phyloP scores from a whole-genome alignment of 1,140 invertebrate genomes.

The Pemphigus obesinymphae region DNA sequence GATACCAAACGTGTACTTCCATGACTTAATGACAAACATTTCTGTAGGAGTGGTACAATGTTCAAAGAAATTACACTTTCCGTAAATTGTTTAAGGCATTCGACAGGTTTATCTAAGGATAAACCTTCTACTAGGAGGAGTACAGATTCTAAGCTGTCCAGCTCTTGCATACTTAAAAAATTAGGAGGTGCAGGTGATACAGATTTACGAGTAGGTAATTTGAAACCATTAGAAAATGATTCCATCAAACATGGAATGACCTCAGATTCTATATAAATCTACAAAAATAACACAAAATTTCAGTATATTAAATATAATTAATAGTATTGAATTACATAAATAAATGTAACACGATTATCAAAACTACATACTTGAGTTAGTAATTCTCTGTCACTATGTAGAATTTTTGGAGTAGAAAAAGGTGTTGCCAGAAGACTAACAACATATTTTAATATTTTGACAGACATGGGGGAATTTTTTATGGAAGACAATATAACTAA shows the following conservation, averaged over 20 bases:
- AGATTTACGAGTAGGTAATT: constrained; percentile 16
- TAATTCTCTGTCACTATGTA: background rate
- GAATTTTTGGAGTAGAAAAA: constrained; percentile 18
- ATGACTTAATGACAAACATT: constrained; percentile 13
- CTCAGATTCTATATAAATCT: constrained; percentile 27
- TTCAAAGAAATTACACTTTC: constrained; percentile 6
- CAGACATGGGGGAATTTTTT: background rate
- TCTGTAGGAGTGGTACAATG: constrained; percentile 5
- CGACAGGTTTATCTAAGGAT: constrained; percentile 22
- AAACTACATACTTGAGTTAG: background rate
- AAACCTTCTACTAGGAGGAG: constrained; percentile 16
- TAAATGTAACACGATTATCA: background rate
- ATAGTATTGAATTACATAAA: background rate
- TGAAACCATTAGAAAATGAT: constrained; percentile 23
- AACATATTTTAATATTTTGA: constrained; percentile 21
- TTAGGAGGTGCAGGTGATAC: constrained; percentile 28
- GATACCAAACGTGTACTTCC: constrained; percentile 10
- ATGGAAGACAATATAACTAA: constrained; percentile 11
- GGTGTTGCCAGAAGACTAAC: constrained; percentile 11
- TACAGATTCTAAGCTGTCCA: constrained; percentile 10
- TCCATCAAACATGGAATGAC: constrained; percentile 24
- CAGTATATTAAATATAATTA: background rate
- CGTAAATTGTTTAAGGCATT: constrained; percentile 22
- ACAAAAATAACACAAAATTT: background rate
- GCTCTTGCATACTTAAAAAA: background rate